Conservation (phyloP, 2,888 invertebrate species). For the Eilema sororculum region DNA sequence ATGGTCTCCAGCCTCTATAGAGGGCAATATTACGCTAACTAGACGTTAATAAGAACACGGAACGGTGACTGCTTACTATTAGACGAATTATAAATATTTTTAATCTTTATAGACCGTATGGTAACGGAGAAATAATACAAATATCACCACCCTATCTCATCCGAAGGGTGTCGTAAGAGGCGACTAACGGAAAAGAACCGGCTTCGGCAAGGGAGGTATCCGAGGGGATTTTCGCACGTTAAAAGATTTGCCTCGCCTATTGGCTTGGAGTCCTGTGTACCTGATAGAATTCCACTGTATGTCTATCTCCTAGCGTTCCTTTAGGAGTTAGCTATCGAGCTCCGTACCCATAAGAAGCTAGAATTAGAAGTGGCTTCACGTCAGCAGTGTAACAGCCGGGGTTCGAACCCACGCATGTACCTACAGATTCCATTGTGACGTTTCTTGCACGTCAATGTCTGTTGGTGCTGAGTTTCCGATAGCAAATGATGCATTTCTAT, state of each 20-base stretch:
- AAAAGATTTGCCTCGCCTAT: no score
- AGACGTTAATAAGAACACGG: conserved; percentile 36
- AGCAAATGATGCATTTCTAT: conserved; percentile 3
- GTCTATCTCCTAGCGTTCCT: not conserved
- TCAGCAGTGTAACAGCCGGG: not conserved
- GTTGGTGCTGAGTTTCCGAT: not conserved
- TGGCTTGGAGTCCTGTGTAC: no score
- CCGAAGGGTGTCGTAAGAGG: no score
- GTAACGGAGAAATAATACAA: no score
- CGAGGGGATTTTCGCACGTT: no score
- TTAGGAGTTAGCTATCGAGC: not conserved
- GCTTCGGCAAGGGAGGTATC: no score
- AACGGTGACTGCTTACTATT: conserved; percentile 9
- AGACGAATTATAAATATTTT: not conserved
- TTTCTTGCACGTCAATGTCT: not conserved
- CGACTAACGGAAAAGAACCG: no score
- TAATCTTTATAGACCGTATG: not conserved
- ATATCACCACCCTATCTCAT: no score
- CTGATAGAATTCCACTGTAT: not conserved
- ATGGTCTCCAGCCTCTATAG: conserved; percentile 15
- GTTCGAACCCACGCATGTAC: not conserved
- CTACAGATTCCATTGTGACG: not conserved
- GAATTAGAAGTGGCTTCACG: not conserved
- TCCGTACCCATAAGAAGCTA: not conserved
- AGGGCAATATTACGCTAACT: conserved; percentile 29